Percentiles rank a stretch among this genome's conserved stretches.
phyloP scores from a whole-genome alignment of 1,140 invertebrate genomes.

The Cherax destructor region DNA sequence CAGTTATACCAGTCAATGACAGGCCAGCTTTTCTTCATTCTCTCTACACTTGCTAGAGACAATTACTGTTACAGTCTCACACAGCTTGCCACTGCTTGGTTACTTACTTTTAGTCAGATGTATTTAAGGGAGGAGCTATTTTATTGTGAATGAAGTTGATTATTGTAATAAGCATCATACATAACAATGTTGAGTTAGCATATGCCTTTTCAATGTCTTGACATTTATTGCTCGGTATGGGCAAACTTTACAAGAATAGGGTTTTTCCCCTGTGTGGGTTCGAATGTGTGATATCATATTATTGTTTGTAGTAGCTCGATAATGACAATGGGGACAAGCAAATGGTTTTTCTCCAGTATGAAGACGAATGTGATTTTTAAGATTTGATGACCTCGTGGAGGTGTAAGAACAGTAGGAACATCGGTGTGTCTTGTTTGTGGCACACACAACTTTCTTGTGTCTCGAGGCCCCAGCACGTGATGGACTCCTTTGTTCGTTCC shows the following conservation, averaged over 20 bases:
- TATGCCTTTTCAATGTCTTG: constrained; percentile 20
- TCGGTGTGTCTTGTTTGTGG: constrained; percentile 31
- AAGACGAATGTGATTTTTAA: constrained; percentile 59
- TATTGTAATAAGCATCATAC: not conserved
- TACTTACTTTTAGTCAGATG: too few relatives aligned
- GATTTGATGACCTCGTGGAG: constrained; percentile 36
- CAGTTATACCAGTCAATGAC: too few relatives aligned
- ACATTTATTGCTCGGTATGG: constrained; percentile 44
- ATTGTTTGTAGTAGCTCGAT: constrained; percentile 54
- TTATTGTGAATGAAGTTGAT: too few relatives aligned
- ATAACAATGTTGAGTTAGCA: constrained; percentile 46
- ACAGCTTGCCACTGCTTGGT: too few relatives aligned
- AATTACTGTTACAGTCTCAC: too few relatives aligned
- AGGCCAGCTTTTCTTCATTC: too few relatives aligned
- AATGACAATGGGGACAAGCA: constrained; percentile 59
- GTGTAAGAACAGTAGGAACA: constrained; percentile 49
- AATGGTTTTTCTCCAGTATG: constrained; percentile 67
- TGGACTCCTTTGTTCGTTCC: constrained; percentile 19
- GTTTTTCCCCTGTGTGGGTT: constrained; percentile 46
- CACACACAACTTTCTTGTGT: constrained; percentile 8
- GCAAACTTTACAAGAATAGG: constrained; percentile 36
- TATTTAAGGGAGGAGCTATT: too few relatives aligned
- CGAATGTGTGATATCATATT: constrained; percentile 50
- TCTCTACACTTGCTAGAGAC: too few relatives aligned
- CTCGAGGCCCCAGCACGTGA: not conserved